phyloP scores from a whole-genome alignment of 2,113 vertebrate genomes.

The Myrmophylax atrothorax region DNA sequence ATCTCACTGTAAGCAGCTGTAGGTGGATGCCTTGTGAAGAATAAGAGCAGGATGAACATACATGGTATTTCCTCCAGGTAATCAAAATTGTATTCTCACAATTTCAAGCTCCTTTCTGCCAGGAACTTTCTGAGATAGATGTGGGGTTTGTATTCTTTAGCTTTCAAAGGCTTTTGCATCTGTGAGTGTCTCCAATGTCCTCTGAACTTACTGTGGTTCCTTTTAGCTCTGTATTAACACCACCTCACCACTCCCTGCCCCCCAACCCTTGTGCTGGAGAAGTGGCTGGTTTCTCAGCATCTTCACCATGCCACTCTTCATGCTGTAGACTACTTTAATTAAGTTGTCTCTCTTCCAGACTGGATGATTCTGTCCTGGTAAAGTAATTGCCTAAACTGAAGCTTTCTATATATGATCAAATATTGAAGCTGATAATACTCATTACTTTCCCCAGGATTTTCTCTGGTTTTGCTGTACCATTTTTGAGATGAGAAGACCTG shows the following conservation, averaged over 20 bases:
- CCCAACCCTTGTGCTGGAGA: neutral
- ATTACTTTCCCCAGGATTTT: neutral
- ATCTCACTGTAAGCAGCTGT: neutral
- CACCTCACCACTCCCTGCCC: rapidly evolving
- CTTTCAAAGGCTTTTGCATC: neutral
- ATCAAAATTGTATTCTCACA: neutral
- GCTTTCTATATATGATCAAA: neutral
- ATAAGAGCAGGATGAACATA: neutral
- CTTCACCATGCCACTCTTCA: neutral
- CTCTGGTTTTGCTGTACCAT: neutral
- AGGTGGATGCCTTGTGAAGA: neutral
- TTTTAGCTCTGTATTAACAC: neutral
- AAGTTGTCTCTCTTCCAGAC: neutral
- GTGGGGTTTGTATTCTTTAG: neutral
- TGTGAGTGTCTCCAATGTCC: neutral
- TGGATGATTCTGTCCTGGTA: neutral
- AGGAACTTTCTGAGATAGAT: neutral
- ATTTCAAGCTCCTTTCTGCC: neutral
- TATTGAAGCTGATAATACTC: neutral
- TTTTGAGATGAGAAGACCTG: neutral
- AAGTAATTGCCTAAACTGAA: neutral
- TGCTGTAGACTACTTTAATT: neutral
- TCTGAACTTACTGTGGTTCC: neutral
- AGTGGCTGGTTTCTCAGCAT: neutral
- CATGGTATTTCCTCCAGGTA: neutral